phyloP scores from a whole-genome alignment of 2,888 invertebrate genomes.

The Plebejus melissa region DNA sequence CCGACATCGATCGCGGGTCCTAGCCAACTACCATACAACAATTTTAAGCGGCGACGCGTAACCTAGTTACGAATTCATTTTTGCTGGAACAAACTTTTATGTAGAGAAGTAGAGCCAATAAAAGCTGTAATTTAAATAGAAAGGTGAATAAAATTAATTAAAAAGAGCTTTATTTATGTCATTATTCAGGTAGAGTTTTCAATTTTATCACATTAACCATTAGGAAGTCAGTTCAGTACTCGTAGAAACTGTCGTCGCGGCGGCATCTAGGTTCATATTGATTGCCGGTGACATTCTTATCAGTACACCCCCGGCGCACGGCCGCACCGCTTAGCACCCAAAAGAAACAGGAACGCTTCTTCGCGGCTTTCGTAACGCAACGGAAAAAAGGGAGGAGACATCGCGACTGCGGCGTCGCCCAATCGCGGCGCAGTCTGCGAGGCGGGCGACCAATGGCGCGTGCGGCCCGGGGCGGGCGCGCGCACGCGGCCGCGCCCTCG shows the following conservation, averaged over 20 bases:
- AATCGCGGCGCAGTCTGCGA: constrained; percentile 54
- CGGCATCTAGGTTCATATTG: constrained; percentile 77
- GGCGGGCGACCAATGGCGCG: constrained; percentile 65
- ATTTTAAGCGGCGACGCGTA: constrained; percentile 14
- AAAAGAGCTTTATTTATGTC: background rate
- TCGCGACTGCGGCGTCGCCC: constrained; percentile 56
- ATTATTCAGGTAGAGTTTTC: background rate
- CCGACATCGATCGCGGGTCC: constrained; percentile 40
- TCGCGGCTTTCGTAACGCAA: constrained; percentile 71
- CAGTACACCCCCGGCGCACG: constrained; percentile 74
- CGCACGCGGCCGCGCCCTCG: constrained; percentile 78
- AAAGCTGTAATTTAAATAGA: background rate
- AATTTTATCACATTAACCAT: background rate
- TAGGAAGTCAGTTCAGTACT: constrained; percentile 29
- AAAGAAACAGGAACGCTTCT: constrained; percentile 81
- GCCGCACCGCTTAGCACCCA: constrained; percentile 72
- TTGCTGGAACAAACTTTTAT: background rate
- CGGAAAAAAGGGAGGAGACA: constrained; percentile 77
- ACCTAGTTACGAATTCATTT: constrained; percentile 10
- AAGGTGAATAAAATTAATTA: background rate
- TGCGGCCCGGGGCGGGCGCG: constrained; percentile 66
- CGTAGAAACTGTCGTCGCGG: constrained; percentile 38
- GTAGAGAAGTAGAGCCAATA: background rate
- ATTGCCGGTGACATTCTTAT: constrained; percentile 83
- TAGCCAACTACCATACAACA: constrained; percentile 30